Evolutionary conservation across 2,113 vertebrate genomes (phyloP).

Genomic region (Leucosticte australis): DNA sequence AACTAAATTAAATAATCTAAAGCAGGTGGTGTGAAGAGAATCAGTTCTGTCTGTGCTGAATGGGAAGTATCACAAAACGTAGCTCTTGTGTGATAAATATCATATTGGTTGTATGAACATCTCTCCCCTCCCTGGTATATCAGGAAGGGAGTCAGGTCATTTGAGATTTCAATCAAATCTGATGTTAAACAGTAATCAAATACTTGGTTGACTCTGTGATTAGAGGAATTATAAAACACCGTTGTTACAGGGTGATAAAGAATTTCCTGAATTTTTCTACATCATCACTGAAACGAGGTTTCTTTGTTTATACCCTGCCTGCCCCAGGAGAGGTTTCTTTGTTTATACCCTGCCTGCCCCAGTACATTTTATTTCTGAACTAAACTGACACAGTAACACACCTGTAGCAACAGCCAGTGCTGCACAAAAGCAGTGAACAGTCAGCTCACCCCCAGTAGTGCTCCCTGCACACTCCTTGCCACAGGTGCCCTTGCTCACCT

Average conservation of each 20-base stretch:
- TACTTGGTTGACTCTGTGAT: background rate
- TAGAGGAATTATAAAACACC: background rate
- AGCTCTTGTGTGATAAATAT: background rate
- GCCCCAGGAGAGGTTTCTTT: background rate
- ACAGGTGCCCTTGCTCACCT: background rate
- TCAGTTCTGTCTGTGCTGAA: background rate
- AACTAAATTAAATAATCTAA: background rate
- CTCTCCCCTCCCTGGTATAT: background rate
- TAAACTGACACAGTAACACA: background rate
- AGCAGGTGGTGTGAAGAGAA: background rate
- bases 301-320: background rate
- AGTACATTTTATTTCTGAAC: background rate
- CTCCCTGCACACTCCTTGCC: background rate
- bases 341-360: background rate
- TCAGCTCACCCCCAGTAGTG: background rate
- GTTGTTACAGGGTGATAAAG: background rate
- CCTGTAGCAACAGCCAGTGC: background rate
- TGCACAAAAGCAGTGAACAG: background rate
- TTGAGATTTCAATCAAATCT: background rate
- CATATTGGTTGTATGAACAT: background rate
- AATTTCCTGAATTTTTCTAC: background rate
- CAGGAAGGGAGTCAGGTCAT: background rate
- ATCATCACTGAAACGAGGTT: background rate
- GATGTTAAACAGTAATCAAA: background rate
- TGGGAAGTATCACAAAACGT: background rate